A percentile compares a stretch with the other conserved stretches of the same genome.
phyloP scores from a whole-genome alignment of 2,888 invertebrate genomes.

The Agonopterix subpropinquella region DNA sequence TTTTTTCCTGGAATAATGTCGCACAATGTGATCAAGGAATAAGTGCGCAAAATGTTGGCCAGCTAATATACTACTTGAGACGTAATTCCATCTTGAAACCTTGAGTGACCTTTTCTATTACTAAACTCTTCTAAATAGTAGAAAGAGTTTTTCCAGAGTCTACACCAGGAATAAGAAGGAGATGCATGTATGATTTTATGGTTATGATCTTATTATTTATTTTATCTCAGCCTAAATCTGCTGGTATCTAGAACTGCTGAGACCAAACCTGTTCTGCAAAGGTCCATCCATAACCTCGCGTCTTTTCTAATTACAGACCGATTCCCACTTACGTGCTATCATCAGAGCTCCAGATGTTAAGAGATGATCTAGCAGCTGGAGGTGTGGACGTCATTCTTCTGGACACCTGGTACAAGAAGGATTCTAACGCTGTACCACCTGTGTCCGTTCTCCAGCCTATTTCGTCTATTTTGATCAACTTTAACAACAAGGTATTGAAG shows the following conservation, averaged over 20 bases:
- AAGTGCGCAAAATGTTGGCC: no score
- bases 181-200: not conserved
- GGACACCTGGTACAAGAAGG: slow-evolving; percentile 97
- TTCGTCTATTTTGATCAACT: slow-evolving; percentile 96
- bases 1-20: no score
- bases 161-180: not conserved
- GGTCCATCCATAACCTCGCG: no score
- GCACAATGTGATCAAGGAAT: no score
- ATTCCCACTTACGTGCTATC: slow-evolving; percentile 97
- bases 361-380: slow-evolving; percentile 89
- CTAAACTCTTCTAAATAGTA: no score
- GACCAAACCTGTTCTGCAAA: no score
- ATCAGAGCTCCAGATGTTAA: slow-evolving; percentile 90
- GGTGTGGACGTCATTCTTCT: slow-evolving; percentile 88
- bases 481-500: slow-evolving; percentile 91
- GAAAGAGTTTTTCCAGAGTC: no score
- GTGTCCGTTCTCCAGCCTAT: slow-evolving; percentile 97
- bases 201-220: not conserved
- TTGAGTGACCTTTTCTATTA: no score
- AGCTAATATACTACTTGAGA: no score
- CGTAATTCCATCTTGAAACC: no score
- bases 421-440: slow-evolving; percentile 96
- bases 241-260: not conserved
- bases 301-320: slow-evolving; percentile 74
- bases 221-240: not conserved